Evolutionary conservation across 2,888 invertebrate genomes (phyloP).

Genomic region (Watsonalla binaria): DNA sequence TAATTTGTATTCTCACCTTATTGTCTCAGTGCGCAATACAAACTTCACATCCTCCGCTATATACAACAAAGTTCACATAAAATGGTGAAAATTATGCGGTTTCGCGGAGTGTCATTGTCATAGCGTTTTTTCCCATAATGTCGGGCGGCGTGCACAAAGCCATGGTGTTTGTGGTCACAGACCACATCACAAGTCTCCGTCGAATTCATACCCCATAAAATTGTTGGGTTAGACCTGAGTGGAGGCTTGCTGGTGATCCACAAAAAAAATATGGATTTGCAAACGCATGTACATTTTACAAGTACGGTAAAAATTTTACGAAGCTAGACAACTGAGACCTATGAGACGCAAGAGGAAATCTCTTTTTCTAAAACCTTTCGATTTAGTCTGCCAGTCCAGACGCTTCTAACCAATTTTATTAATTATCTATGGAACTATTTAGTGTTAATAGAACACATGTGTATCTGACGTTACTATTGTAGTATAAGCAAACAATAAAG

Average conservation of each 20-base stretch:
- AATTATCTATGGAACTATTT: too few relatives aligned
- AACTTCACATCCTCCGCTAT: neutral
- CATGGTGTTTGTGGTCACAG: conserved; percentile 26
- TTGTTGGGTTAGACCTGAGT: conserved; percentile 6
- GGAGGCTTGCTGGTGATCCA: neutral
- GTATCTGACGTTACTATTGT: too few relatives aligned
- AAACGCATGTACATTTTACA: too few relatives aligned
- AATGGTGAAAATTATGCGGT: conserved; percentile 24
- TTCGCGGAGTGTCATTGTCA: conserved; percentile 26
- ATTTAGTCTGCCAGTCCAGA: too few relatives aligned
- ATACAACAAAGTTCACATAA: conserved; percentile 1
- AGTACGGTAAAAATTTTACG: too few relatives aligned
- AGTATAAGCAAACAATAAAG: too few relatives aligned
- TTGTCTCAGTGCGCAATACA: neutral
- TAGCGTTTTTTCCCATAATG: conserved; percentile 36
- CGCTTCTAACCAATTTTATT: too few relatives aligned
- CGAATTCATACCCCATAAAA: conserved; percentile 58
- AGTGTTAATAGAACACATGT: too few relatives aligned
- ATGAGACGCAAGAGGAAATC: too few relatives aligned
- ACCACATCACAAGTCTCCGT: conserved; percentile 45
- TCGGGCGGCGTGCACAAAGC: conserved; percentile 33
- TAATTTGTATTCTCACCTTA: neutral
- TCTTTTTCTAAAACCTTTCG: too few relatives aligned
- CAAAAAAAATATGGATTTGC: too few relatives aligned
- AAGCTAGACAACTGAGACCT: too few relatives aligned